Percentiles rank a stretch among this genome's conserved stretches.
These are phyloP conservation scores for Megaceryle torquata DNA, from an alignment of 2,113 vertebrate species.

Conservation along the genomic window DNA sequence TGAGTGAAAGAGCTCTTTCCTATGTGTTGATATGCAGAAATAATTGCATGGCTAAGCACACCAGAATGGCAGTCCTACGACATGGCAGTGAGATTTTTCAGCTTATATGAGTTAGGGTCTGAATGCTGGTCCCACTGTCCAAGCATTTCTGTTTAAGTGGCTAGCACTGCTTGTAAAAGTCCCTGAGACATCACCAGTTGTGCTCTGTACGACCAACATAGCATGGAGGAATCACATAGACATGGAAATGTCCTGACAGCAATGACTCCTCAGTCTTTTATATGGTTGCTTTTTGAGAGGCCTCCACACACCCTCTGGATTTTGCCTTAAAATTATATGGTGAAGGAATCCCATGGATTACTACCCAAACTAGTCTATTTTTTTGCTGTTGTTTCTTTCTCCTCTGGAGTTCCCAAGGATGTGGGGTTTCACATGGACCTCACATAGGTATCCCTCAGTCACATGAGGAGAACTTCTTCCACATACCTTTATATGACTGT, in stretches of 20 bases:
- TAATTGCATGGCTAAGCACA: not conserved
- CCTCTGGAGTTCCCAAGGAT: not conserved
- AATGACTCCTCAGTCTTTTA: not conserved
- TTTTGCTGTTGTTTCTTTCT: not conserved
- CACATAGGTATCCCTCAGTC: rapidly evolving
- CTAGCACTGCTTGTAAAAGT: not conserved
- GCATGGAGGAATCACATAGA: not conserved
- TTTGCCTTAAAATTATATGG: not conserved
- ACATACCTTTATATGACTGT: not conserved
- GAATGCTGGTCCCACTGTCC: not conserved
- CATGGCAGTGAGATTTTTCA: not conserved
- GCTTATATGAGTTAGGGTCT: not conserved
- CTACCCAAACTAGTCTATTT: not conserved
- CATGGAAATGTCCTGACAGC: not conserved
- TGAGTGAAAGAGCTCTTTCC: not conserved
- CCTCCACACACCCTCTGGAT: rapidly evolving
- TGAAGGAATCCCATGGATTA: not conserved
- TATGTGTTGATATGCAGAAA: not conserved
- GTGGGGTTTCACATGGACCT: not conserved
- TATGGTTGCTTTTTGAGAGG: not conserved
- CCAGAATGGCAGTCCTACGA: not conserved
- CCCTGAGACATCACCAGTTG: not conserved
- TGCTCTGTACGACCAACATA: not conserved
- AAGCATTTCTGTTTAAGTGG: not conserved
- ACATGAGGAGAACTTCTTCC: not conserved